Percentiles rank a stretch among this genome's conserved stretches.
phyloP scores from a whole-genome alignment of 2,888 invertebrate species.

The Tinea semifulvella region DNA sequence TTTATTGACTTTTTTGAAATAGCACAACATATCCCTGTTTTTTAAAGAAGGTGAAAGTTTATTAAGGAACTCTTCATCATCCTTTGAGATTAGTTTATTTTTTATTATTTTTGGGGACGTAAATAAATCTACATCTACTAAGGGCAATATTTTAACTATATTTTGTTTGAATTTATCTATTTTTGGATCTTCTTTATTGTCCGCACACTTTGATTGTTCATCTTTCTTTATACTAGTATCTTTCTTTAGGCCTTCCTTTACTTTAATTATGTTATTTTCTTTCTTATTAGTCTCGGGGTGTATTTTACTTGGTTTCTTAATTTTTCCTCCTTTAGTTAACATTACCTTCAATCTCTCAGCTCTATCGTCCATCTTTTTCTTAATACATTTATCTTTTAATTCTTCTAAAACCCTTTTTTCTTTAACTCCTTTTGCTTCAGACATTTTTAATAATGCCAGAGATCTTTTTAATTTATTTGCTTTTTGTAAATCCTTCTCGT shows the following conservation, averaged over 20 bases:
- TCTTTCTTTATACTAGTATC: conserved; percentile 14
- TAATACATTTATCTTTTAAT: conserved; percentile 64
- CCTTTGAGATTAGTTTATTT: conserved; percentile 28
- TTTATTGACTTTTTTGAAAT: conserved; percentile 63
- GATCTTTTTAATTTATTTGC: conserved; percentile 54
- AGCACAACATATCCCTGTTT: conserved; percentile 68
- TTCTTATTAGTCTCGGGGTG: conserved; percentile 12
- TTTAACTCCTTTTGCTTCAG: conserved; percentile 68
- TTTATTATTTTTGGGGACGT: conserved; percentile 21
- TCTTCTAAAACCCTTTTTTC: conserved; percentile 68
- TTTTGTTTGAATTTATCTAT: conserved; percentile 23
- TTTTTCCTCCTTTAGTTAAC: conserved; percentile 35
- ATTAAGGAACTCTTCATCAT: conserved; percentile 55
- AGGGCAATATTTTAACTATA: conserved; percentile 21
- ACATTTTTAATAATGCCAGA: conserved; percentile 67
- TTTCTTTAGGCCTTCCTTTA: conserved; percentile 6
- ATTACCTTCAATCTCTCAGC: conserved; percentile 65
- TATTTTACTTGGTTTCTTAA: conserved; percentile 20
- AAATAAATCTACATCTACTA: conserved; percentile 17
- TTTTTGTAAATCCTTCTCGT: conserved; percentile 34
- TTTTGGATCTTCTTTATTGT: no score
- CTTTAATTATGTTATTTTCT: conserved; percentile 14
- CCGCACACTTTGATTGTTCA: conserved; percentile 10
- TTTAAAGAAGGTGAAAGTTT: conserved; percentile 67
- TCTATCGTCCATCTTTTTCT: conserved; percentile 67